A percentile compares a stretch with the other conserved stretches of the same genome.
Conservation (phyloP, 2,797 vertebrate genomes). For the Anguilla anguilla region DNA sequence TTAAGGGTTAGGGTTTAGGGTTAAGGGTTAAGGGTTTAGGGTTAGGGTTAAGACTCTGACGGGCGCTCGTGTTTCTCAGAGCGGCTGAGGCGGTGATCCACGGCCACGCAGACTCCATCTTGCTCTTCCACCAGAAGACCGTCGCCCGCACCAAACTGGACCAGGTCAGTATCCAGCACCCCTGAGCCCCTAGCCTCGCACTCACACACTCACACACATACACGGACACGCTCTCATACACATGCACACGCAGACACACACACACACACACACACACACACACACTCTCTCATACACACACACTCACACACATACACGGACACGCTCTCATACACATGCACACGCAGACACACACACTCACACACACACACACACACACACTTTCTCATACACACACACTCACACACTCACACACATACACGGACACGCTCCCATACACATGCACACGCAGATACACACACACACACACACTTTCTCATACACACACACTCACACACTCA, state of each 20-base stretch:
- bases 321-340: neutral
- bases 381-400: too few relatives aligned
- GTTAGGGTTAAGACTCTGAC: neutral
- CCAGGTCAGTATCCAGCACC: constrained; percentile 72
- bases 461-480: neutral
- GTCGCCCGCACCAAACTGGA: constrained; percentile 88
- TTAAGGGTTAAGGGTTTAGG: neutral
- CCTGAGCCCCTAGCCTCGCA: neutral
- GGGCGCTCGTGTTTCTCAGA: constrained; percentile 60
- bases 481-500: too few relatives aligned
- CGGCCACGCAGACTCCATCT: constrained; percentile 89
- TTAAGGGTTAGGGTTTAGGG: too few relatives aligned
- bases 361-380: neutral
- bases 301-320: too few relatives aligned
- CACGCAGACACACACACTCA: neutral
- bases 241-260: neutral
- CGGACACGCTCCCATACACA: constrained; percentile 14
- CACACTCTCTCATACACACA: too few relatives aligned
- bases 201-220: constrained; percentile 1
- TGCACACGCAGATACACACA: neutral
- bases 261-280: neutral
- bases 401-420: neutral
- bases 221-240: neutral
- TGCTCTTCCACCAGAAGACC: constrained; percentile 94
- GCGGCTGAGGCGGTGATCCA: constrained; percentile 93